Evolutionary conservation across 2,888 invertebrate species (phyloP).

Genomic region (Dynastes grantii): DNA sequence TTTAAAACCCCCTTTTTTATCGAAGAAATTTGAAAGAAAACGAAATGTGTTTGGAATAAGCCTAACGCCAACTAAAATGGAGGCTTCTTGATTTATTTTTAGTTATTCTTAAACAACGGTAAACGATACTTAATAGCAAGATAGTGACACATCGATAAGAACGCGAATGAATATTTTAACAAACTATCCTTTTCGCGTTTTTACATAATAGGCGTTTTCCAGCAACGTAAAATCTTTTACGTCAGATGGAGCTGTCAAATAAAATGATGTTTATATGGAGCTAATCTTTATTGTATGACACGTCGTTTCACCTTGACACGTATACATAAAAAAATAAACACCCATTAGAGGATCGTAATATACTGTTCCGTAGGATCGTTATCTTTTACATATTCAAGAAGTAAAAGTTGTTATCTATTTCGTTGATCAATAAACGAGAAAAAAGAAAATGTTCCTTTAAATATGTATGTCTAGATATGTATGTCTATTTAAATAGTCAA

Average conservation of each 20-base stretch:
- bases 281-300: slow-evolving; percentile 38
- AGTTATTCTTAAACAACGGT: slow-evolving; percentile 11
- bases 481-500: neutral
- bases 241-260: slow-evolving; percentile 24
- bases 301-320: slow-evolving; percentile 28
- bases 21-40: too few relatives aligned
- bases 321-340: slow-evolving; percentile 18
- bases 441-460: neutral
- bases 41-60: too few relatives aligned
- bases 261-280: slow-evolving; percentile 31
- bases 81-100: neutral
- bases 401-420: slow-evolving; percentile 16
- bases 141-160: neutral
- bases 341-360: slow-evolving; percentile 23
- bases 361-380: neutral
- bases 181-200: slow-evolving; percentile 26
- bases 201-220: neutral
- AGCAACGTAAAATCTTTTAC: slow-evolving; percentile 1
- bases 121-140: too few relatives aligned
- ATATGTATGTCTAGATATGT: neutral
- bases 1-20: too few relatives aligned
- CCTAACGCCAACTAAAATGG: too few relatives aligned
- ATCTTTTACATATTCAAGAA: slow-evolving; percentile 35
- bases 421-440: neutral
- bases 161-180: slow-evolving; percentile 25